These are phyloP conservation scores for Taphrorychus bicolor DNA, from an alignment of 2,888 invertebrate species.

Conservation along the genomic window DNA sequence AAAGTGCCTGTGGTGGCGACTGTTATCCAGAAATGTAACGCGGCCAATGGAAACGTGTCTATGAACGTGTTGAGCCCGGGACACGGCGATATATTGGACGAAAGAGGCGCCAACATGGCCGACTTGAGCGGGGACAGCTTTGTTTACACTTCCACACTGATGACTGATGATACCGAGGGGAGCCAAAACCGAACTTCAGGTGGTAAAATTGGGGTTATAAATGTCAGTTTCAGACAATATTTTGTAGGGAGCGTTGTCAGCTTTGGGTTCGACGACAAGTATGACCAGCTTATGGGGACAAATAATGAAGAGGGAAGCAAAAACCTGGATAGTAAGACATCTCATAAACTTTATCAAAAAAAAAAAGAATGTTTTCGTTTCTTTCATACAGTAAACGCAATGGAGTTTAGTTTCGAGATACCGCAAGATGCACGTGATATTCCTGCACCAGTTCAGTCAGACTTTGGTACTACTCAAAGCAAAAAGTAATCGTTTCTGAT, in stretches of 20 bases:
- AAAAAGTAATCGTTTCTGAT: no score
- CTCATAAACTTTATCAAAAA: background rate
- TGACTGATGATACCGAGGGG: background rate
- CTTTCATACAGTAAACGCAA: background rate
- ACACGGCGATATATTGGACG: slow-evolving; percentile 45
- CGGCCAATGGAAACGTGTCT: slow-evolving; percentile 48
- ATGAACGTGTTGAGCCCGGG: slow-evolving; percentile 58
- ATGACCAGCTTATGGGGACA: slow-evolving; percentile 34
- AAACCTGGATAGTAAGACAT: slow-evolving; percentile 39
- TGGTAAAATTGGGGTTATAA: background rate
- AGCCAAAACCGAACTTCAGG: background rate
- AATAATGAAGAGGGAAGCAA: slow-evolving; percentile 39
- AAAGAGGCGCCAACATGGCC: slow-evolving; percentile 9
- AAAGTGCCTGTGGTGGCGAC: slow-evolving; percentile 60
- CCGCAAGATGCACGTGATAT: slow-evolving; percentile 5
- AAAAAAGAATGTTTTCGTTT: no score
- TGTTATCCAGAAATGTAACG: slow-evolving; percentile 55
- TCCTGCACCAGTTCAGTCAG: background rate
- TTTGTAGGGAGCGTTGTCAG: slow-evolving; percentile 6
- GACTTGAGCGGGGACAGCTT: slow-evolving; percentile 36
- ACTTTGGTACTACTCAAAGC: no score
- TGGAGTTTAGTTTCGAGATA: slow-evolving; percentile 17
- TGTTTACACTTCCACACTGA: slow-evolving; percentile 42
- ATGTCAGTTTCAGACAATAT: background rate
- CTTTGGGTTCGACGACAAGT: slow-evolving; percentile 17